Percentiles rank a stretch among this genome's conserved stretches.
phyloP scores from a whole-genome alignment of 2,888 invertebrate species.

The Gibbula magus region DNA sequence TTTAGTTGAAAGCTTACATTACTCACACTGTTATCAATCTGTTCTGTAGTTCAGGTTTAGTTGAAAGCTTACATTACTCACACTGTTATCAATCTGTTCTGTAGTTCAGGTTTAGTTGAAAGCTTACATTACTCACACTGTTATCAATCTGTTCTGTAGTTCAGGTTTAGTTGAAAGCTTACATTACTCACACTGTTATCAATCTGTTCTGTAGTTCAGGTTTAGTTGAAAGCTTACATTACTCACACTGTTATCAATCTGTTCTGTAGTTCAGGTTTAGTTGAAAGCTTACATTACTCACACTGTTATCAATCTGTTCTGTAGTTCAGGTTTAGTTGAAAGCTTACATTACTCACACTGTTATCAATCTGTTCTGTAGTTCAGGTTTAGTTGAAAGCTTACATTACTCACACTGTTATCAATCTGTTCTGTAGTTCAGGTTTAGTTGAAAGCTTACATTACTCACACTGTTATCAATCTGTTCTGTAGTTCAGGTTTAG shows the following conservation, averaged over 20 bases:
- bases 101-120: slow-evolving; percentile 93
- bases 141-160: slow-evolving; percentile 90
- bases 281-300: no score
- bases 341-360: no score
- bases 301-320: slow-evolving; percentile 92
- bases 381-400: slow-evolving; percentile 95
- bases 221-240: no score
- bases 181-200: no score
- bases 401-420: no score
- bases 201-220: slow-evolving; percentile 91
- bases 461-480: slow-evolving; percentile 94
- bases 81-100: slow-evolving; percentile 92
- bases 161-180: slow-evolving; percentile 95
- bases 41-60: slow-evolving; percentile 92
- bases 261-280: slow-evolving; percentile 92
- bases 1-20: no score
- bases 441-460: no score
- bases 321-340: slow-evolving; percentile 93
- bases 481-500: slow-evolving; percentile 92
- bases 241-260: slow-evolving; percentile 94
- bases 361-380: slow-evolving; percentile 90
- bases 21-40: slow-evolving; percentile 94
- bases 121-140: no score
- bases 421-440: slow-evolving; percentile 91
- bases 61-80: no score